These are phyloP conservation scores for Prionailurus viverrinus DNA, from an alignment of 2,113 vertebrate species.

Conservation along the genomic window DNA sequence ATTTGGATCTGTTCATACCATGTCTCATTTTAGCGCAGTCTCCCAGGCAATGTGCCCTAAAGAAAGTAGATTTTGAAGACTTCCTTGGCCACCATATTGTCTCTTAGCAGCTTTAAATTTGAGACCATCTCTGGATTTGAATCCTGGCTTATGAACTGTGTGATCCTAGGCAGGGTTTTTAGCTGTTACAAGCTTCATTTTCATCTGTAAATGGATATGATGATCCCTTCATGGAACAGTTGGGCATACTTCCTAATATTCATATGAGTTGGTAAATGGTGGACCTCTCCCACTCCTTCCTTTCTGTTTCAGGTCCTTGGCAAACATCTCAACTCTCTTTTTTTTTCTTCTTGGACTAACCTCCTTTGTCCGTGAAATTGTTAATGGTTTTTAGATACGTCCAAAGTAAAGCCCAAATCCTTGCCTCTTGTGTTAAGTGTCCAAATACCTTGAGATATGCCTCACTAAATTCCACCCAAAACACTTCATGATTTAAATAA, in stretches of 20 bases:
- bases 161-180: background rate
- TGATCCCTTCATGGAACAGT: background rate
- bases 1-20: background rate
- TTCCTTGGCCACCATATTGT: background rate
- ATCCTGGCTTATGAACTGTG: background rate
- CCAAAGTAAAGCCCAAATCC: background rate
- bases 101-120: background rate
- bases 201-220: background rate
- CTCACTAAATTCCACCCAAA: background rate
- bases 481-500: slow-evolving; percentile 10
- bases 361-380: background rate
- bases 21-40: background rate
- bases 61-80: background rate
- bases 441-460: background rate
- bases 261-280: background rate
- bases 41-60: background rate
- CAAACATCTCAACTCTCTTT: background rate
- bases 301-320: background rate
- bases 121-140: background rate
- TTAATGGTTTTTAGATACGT: background rate
- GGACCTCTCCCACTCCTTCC: background rate
- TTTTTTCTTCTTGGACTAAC: background rate
- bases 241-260: background rate
- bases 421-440: background rate
- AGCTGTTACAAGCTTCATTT: slow-evolving; percentile 2